Conservation (phyloP, 2,113 vertebrate genomes). For the Coryphaenoides rupestris region DNA sequence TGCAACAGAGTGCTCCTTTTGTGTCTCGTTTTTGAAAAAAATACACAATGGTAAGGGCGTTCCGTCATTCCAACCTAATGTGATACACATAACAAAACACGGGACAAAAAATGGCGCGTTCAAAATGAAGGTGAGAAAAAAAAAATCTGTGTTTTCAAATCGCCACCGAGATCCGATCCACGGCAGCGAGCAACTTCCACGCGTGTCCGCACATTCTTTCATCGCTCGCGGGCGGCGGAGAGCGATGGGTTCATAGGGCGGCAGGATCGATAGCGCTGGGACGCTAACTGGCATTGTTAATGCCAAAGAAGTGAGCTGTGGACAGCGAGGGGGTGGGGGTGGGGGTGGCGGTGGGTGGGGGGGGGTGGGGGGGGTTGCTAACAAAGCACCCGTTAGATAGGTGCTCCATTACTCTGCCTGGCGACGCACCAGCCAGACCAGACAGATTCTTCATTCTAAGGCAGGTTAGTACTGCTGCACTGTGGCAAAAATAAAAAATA, state of each 20-base stretch:
- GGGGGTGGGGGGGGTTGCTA: too few relatives aligned
- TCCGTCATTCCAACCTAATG: not conserved
- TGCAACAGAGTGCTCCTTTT: too few relatives aligned
- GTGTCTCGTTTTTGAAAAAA: too few relatives aligned
- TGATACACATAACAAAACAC: too few relatives aligned
- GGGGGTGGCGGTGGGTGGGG: too few relatives aligned
- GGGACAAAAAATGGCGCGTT: not conserved
- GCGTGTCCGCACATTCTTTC: constrained; percentile 20
- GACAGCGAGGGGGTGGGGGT: constrained; percentile 44
- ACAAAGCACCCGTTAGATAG: constrained; percentile 49
- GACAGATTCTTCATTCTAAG: constrained; percentile 30
- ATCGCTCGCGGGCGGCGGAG: constrained; percentile 22
- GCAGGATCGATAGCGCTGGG: constrained; percentile 40
- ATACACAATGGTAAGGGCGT: too few relatives aligned
- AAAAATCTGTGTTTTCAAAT: too few relatives aligned
- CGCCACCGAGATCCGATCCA: not conserved
- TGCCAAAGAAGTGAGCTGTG: constrained; percentile 30
- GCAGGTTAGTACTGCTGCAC: constrained; percentile 40
- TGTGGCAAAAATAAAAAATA: constrained; percentile 39
- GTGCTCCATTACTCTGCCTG: constrained; percentile 52
- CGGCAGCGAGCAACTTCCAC: constrained; percentile 12
- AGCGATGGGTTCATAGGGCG: too few relatives aligned
- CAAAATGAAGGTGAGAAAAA: too few relatives aligned
- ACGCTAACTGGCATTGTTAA: constrained; percentile 44
- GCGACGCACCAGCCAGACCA: constrained; percentile 35